Evolutionary conservation across 2,113 vertebrate species (phyloP), one percentile per base, ranked within the genome.

Genomic region (Urocitellus parryii): DNA sequence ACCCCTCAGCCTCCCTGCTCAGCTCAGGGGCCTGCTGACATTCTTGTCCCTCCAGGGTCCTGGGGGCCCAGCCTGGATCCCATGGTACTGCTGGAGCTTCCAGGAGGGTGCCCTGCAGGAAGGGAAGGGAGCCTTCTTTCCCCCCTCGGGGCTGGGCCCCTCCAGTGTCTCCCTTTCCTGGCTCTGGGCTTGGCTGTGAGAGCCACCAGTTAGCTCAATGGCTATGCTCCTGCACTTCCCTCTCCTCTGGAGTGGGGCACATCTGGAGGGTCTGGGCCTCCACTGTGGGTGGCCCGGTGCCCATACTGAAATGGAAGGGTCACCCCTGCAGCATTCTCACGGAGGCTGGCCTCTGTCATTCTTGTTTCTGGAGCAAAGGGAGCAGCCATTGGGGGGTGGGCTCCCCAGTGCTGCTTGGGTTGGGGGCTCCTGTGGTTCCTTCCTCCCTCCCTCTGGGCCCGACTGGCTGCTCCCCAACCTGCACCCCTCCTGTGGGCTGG

Each of bases 401-500:
- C 48, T 51, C 48, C 48, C 48, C 48, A 51, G 12, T 0, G 12
- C 12, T 53, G 51, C 13, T 16, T 4, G 51, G 13, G 51, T 53
- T 4, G 51, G 51, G 14, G 14, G 13, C 12, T 16, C 4, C 51
- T 10, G 24, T 11, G 8, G 80, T 65, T 32, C 14, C 29, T 9
- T 14, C 65, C 39, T 42, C 39, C 39, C 45, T 45, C 45, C 45
- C 45, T 32, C 27, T 4, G 17, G 8, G 1, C 61, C 4, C 8
- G 67, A n/a, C 61, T 37, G 70, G 61, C 24, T 3, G 8, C 24
- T 9, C 39, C 89, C 77, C 1, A 0, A 3, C 2, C 12, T 32
- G 53, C 0, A 0, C 27, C 11, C 4, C 2, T 29, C n/a, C 22
- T 5, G 9, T 3, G 2, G 0, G 17, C 61, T n/a, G 20, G 51